A percentile compares a stretch with the other conserved stretches of the same genome.
These are phyloP conservation scores for Emydocephalus ijimae DNA, from an alignment of 2,113 vertebrate genomes.

Conservation along the genomic window DNA sequence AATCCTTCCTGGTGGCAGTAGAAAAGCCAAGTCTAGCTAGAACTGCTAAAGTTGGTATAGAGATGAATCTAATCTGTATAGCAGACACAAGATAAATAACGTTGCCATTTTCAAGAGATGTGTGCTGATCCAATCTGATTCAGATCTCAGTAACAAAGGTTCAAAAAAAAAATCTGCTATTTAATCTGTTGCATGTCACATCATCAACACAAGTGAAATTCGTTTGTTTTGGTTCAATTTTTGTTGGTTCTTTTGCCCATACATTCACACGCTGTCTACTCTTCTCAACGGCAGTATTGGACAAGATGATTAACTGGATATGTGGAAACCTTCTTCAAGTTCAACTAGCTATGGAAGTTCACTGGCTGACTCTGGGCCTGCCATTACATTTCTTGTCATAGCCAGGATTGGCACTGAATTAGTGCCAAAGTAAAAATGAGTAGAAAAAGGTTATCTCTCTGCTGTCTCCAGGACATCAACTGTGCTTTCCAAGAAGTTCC, in stretches of 20 bases:
- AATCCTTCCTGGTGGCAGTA: background rate
- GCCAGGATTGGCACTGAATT: background rate
- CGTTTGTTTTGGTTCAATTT: background rate
- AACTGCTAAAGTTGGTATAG: background rate
- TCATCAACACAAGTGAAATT: background rate
- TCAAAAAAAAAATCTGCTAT: background rate
- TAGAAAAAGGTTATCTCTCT: background rate
- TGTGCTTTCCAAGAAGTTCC: background rate
- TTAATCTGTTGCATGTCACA: background rate
- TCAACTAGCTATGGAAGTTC: background rate
- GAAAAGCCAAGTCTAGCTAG: background rate
- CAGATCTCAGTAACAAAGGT: background rate
- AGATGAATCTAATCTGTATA: background rate
- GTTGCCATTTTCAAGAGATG: conserved; percentile 8
- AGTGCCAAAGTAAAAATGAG: background rate
- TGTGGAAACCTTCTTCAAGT: background rate
- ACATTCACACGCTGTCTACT: background rate
- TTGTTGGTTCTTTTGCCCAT: background rate
- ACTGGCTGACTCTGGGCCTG: background rate
- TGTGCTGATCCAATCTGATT: background rate
- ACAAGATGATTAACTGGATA: background rate
- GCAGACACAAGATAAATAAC: conserved; percentile 8
- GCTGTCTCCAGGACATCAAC: background rate
- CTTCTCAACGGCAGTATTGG: background rate
- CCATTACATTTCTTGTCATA: background rate